Conservation (phyloP, 2,888 invertebrate genomes). For the Crocallis elinguaria region DNA sequence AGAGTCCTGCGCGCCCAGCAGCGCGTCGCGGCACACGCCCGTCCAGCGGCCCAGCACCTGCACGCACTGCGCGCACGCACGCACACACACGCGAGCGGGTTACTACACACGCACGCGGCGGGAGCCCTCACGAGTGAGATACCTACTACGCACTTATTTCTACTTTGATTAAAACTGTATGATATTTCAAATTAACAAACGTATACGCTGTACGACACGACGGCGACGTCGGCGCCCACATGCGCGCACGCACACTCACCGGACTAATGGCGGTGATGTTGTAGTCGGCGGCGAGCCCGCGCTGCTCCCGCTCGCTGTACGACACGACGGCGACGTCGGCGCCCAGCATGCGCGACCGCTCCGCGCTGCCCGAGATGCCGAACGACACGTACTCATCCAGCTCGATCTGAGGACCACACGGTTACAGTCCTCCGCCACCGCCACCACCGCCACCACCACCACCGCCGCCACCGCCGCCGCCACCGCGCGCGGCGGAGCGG, state of each 20-base stretch:
- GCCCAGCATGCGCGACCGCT: constrained; percentile 91
- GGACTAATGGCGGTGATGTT: constrained; percentile 93
- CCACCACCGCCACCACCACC: too few relatives aligned
- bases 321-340: constrained; percentile 93
- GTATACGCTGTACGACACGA: too few relatives aligned
- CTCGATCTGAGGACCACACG: too few relatives aligned
- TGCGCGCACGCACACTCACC: constrained; percentile 73
- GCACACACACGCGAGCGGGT: neutral
- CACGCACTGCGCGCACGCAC: constrained; percentile 86
- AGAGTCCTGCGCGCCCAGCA: constrained; percentile 92
- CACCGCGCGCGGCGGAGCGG: too few relatives aligned
- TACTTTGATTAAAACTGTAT: too few relatives aligned
- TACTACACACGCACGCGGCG: constrained; percentile 88
- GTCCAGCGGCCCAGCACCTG: constrained; percentile 93
- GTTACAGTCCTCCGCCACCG: too few relatives aligned
- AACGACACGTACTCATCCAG: constrained; percentile 95
- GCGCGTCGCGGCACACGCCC: constrained; percentile 94
- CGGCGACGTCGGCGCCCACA: neutral
- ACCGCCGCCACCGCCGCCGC: too few relatives aligned
- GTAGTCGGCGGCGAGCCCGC: constrained; percentile 92
- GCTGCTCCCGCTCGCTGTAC: constrained; percentile 85
- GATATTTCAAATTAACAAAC: too few relatives aligned
- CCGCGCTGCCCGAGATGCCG: constrained; percentile 91
- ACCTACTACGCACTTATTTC: too few relatives aligned
- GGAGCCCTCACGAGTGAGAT: too few relatives aligned